Conservation (phyloP, 1,140 invertebrate species). For the Acromyrmex echinatior region DNA sequence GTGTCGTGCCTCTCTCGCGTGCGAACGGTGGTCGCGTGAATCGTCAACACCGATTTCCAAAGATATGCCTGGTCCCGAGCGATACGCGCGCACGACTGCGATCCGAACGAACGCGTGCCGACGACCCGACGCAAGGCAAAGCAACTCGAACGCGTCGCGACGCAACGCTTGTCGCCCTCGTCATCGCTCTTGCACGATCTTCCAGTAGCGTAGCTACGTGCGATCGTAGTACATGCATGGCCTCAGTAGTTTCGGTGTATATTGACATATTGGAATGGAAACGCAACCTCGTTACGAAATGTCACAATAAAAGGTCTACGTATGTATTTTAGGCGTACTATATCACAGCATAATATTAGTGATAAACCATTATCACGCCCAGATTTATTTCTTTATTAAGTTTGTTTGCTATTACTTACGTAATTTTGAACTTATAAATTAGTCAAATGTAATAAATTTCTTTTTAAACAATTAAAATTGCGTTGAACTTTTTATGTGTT, state of each 20-base stretch:
- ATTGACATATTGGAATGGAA: neutral
- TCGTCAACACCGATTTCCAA: neutral
- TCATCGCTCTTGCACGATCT: neutral
- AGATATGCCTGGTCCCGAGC: neutral
- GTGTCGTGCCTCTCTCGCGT: neutral
- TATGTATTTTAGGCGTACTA: neutral
- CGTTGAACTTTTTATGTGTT: neutral
- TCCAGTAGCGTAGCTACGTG: slow-evolving; percentile 17
- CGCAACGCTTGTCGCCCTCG: neutral
- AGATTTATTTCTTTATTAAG: neutral
- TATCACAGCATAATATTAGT: neutral
- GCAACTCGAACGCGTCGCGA: neutral
- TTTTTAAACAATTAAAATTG: neutral
- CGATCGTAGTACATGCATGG: neutral
- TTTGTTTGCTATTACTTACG: neutral
- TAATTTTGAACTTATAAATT: neutral
- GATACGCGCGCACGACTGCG: slow-evolving; percentile 43
- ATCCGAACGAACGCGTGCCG: slow-evolving; percentile 36
- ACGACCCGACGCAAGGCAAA: slow-evolving; percentile 25
- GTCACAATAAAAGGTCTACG: neutral
- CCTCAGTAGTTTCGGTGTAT: neutral
- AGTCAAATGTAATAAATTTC: neutral
- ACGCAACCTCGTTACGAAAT: neutral
- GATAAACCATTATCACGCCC: neutral
- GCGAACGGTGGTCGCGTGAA: neutral